phyloP scores from a whole-genome alignment of 2,113 vertebrate genomes.

The Tapirus terrestris region DNA sequence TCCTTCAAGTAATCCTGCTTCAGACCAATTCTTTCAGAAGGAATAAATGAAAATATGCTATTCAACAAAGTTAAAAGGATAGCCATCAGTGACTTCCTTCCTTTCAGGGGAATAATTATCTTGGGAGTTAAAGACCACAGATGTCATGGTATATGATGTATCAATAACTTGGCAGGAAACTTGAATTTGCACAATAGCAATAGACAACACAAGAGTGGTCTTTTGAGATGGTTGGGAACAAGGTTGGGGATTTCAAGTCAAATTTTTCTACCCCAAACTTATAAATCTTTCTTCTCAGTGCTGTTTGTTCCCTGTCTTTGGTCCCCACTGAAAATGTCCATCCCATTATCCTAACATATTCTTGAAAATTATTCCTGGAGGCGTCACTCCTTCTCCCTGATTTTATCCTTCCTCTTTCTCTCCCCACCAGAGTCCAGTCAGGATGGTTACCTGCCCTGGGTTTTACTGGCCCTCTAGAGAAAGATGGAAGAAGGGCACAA shows the following conservation, averaged over 20 bases:
- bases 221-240: not conserved
- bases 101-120: not conserved
- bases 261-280: not conserved
- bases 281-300: not conserved
- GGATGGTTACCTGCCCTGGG: not conserved
- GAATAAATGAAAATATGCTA: not conserved
- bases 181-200: not conserved
- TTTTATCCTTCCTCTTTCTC: not conserved
- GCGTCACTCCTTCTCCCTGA: not conserved
- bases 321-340: not conserved
- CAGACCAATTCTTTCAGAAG: not conserved
- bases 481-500: not conserved
- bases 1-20: not conserved
- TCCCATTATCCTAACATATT: not conserved
- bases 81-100: not conserved
- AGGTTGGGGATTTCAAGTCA: not conserved
- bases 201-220: not conserved
- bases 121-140: not conserved
- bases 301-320: not conserved
- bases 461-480: not conserved
- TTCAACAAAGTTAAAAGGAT: not conserved
- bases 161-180: not conserved
- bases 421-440: not conserved
- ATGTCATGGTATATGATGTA: not conserved
- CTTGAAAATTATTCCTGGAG: not conserved